Conservation (phyloP, 2,113 vertebrate species). For the Menura novaehollandiae region DNA sequence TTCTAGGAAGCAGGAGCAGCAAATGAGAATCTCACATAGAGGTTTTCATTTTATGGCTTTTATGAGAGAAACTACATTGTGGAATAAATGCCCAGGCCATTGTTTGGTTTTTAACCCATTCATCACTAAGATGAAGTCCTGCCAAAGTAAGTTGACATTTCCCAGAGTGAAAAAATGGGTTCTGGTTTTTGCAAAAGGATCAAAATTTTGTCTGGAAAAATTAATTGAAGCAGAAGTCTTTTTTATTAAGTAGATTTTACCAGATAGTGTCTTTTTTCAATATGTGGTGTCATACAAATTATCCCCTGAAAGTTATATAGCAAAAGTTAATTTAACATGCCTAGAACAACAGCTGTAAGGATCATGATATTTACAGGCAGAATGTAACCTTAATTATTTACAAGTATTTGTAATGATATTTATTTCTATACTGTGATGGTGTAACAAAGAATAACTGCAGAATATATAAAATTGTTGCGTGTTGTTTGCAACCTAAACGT, state of each 20-base stretch:
- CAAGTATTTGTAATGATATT: background rate
- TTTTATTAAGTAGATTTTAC: background rate
- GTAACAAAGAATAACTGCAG: background rate
- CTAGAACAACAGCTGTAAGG: background rate
- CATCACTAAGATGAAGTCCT: background rate
- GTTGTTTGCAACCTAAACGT: background rate
- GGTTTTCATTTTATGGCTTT: background rate
- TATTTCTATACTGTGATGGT: background rate
- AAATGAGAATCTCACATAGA: background rate
- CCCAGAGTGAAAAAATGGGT: background rate
- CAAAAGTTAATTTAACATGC: background rate
- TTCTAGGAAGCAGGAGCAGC: background rate
- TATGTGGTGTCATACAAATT: background rate
- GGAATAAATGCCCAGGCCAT: background rate
- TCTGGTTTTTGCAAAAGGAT: background rate
- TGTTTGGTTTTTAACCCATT: slow-evolving; percentile 12
- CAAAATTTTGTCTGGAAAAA: background rate
- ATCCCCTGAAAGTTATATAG: background rate
- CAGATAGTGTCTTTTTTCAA: background rate
- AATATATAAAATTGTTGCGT: background rate
- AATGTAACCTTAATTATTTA: background rate
- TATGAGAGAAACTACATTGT: background rate
- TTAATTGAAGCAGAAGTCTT: background rate
- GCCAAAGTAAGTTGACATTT: background rate
- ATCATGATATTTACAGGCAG: background rate